Evolutionary conservation across 2,888 invertebrate genomes (phyloP).

Genomic region (Agapostemon virescens): DNA sequence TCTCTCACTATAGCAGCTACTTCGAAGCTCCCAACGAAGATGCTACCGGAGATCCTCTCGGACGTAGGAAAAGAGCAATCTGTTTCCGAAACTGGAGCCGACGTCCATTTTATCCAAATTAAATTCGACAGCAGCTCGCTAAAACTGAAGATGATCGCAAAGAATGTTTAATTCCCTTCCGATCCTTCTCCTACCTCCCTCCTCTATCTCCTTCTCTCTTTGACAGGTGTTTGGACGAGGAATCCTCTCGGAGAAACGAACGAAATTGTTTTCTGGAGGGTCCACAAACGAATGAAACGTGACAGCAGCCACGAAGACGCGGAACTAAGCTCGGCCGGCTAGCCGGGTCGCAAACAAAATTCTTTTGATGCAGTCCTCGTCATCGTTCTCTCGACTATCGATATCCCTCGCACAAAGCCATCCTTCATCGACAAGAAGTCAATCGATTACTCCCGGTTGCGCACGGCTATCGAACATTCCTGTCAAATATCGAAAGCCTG

Average conservation of each 20-base stretch:
- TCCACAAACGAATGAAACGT: not conserved
- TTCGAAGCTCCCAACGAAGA: too few relatives aligned
- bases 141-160: too few relatives aligned
- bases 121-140: too few relatives aligned
- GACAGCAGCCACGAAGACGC: not conserved
- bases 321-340: not conserved
- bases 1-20: too few relatives aligned
- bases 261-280: too few relatives aligned
- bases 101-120: too few relatives aligned
- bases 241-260: not conserved
- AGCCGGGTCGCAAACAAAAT: not conserved
- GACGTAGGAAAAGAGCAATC: too few relatives aligned
- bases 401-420: not conserved
- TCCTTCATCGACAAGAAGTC: not conserved
- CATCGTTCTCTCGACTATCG: not conserved
- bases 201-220: too few relatives aligned
- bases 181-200: too few relatives aligned
- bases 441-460: not conserved
- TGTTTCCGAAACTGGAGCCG: too few relatives aligned
- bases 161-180: too few relatives aligned
- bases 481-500: constrained; percentile 36
- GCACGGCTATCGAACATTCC: constrained; percentile 3
- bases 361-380: not conserved
- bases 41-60: too few relatives aligned
- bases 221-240: not conserved